Percentiles rank a stretch among this genome's conserved stretches.
Conservation (phyloP, 2,888 invertebrate genomes). For the Oligia fasciuncula region DNA sequence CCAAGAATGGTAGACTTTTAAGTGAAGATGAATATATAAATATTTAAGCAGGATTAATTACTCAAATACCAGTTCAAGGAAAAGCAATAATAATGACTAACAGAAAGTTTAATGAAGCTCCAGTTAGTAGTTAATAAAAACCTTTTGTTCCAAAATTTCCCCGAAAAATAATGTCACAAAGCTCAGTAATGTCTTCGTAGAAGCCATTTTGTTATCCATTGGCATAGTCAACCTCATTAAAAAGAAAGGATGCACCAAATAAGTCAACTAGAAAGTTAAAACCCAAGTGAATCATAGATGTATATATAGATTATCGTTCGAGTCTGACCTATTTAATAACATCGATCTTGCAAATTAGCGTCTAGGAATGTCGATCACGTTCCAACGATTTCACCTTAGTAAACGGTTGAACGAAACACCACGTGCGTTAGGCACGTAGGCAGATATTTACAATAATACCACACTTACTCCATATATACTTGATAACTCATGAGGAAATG, state of each 20-base stretch:
- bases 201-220: constrained; percentile 14
- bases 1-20: neutral
- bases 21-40: neutral
- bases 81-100: neutral
- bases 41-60: neutral
- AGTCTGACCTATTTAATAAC: constrained; percentile 56
- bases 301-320: constrained; percentile 45
- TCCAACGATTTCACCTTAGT: constrained; percentile 56
- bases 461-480: constrained; percentile 26
- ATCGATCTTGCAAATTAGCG: constrained; percentile 56
- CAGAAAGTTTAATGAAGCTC: neutral
- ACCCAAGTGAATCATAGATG: constrained; percentile 41
- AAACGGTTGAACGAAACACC: constrained; percentile 39
- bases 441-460: constrained; percentile 52
- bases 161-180: constrained; percentile 27
- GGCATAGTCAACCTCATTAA: constrained; percentile 49
- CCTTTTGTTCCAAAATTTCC: constrained; percentile 6
- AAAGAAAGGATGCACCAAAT: constrained; percentile 58
- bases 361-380: constrained; percentile 61
- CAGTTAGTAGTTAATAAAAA: constrained; percentile 8
- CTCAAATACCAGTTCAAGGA: neutral
- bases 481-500: constrained; percentile 43
- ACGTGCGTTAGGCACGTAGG: constrained; percentile 54
- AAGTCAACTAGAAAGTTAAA: constrained; percentile 61
- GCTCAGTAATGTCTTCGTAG: constrained; percentile 22